Evolutionary conservation across 1,140 invertebrate species (phyloP), one percentile per base, ranked within the genome.

Genomic region (Latrodectus geometricus): DNA sequence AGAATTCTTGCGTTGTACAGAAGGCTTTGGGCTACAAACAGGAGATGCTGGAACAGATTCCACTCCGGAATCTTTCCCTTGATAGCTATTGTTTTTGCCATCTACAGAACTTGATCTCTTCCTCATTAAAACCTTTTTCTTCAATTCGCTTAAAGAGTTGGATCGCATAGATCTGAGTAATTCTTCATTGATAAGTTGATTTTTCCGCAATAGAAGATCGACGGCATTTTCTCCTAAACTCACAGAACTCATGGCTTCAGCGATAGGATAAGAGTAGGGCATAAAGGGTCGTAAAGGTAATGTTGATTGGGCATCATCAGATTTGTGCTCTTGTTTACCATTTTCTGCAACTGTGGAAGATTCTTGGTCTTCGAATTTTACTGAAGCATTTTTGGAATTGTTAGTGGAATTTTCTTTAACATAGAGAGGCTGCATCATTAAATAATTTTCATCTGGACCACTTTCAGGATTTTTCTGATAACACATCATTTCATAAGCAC

Each of bases 401-500:
- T 76, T 0, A 70, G 72, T 61, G 0, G 52, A 8, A 5, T 84
- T 76, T 20, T 86, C 83, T 56, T 80, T 79, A 9, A 69, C 21
- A 48, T 69, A 87, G 9, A 87, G 52, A 11, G 85, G 85, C 49
- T 87, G 85, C 85, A 87, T 87, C 69, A 87, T 73, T 49, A 87
- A 14, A 15, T 87, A 87, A 74, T 87, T 76, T 48, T 86, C 84
- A 23, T 86, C 83, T 52, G 66, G 72, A 11, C 21, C 52, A 23
- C 15, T 4, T 5, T 21, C n/a, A 5, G 85, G 72, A 35, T 61
- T 65, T 48, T 87, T 79, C 21, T 72, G 9, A 49, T 79, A 87
- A 15, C 77, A 73, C 85, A 87, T 87, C 76, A 87, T 73, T 21
- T 87, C 85, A 75, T 87, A 87, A 2, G 70, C 85, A 80, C 85